A percentile compares a stretch with the other conserved stretches of the same genome.
These are phyloP conservation scores for Drosophila affinis DNA, from an alignment of 2,888 invertebrate species.

Conservation along the genomic window DNA sequence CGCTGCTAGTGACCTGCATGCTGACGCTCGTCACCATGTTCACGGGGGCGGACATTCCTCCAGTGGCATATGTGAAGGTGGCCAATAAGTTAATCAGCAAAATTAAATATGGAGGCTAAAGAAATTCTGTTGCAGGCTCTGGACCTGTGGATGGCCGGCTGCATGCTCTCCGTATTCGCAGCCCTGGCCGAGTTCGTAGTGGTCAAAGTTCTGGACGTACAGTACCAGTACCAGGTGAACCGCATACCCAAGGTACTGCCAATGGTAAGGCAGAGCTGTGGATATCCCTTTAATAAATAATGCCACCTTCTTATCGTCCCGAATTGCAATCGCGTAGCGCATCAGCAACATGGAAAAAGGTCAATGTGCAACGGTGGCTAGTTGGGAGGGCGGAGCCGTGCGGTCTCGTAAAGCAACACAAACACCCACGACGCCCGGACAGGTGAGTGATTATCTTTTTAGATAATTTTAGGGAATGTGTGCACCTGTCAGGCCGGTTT, in stretches of 20 bases:
- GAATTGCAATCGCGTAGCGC: conserved; percentile 82
- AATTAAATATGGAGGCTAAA: neutral
- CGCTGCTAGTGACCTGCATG: conserved; percentile 92
- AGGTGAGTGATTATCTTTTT: conserved; percentile 72
- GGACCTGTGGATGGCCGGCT: conserved; percentile 95
- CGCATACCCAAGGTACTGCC: conserved; percentile 84
- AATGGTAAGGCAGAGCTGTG: conserved; percentile 78
- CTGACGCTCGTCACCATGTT: conserved; percentile 94
- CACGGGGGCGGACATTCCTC: conserved; percentile 93
- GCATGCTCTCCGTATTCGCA: conserved; percentile 94
- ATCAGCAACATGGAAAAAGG: conserved; percentile 88
- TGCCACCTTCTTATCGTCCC: conserved; percentile 48
- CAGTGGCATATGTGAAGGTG: conserved; percentile 94
- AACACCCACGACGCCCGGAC: conserved; percentile 84
- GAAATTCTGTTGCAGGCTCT: conserved; percentile 86
- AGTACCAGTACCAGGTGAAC: conserved; percentile 88
- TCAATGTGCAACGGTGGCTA: conserved; percentile 87
- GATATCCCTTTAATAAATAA: conserved; percentile 51
- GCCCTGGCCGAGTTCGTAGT: conserved; percentile 93
- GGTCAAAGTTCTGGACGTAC: conserved; percentile 91
- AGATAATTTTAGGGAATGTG: conserved; percentile 22
- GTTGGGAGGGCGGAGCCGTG: conserved; percentile 87
- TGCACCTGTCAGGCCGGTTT: conserved; percentile 33
- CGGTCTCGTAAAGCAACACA: conserved; percentile 86
- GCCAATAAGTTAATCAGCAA: conserved; percentile 7